These are phyloP conservation scores for Propithecus deckenii DNA, from an alignment of 2,797 vertebrate genomes.

Conservation along the genomic window DNA sequence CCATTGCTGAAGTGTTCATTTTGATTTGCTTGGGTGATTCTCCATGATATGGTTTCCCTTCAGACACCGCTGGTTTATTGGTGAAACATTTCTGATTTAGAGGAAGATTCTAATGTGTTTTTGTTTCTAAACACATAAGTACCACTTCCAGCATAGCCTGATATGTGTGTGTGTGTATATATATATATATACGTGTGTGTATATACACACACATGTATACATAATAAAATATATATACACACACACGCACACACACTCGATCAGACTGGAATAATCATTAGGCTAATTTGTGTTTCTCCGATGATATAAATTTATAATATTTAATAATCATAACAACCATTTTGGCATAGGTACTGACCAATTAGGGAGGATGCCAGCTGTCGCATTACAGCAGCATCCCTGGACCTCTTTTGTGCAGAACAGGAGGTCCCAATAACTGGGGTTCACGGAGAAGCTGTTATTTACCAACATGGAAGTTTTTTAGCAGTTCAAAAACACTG, in stretches of 20 bases:
- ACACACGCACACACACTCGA: neutral
- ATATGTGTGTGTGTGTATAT: neutral
- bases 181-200: neutral
- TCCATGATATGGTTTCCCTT: neutral
- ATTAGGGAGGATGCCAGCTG: neutral
- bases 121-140: neutral
- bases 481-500: neutral
- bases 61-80: neutral
- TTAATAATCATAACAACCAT: neutral
- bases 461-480: neutral
- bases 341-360: neutral
- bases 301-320: neutral
- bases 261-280: neutral
- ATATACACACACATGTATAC: no score
- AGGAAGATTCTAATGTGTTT: neutral
- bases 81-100: conserved; percentile 35
- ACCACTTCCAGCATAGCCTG: neutral
- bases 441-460: neutral
- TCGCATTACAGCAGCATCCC: neutral
- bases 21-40: neutral
- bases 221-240: neutral
- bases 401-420: neutral
- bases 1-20: neutral
- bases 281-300: neutral
- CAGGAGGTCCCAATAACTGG: neutral